Conservation (phyloP, 2,113 vertebrate genomes). For the Tauraco erythrolophus region DNA sequence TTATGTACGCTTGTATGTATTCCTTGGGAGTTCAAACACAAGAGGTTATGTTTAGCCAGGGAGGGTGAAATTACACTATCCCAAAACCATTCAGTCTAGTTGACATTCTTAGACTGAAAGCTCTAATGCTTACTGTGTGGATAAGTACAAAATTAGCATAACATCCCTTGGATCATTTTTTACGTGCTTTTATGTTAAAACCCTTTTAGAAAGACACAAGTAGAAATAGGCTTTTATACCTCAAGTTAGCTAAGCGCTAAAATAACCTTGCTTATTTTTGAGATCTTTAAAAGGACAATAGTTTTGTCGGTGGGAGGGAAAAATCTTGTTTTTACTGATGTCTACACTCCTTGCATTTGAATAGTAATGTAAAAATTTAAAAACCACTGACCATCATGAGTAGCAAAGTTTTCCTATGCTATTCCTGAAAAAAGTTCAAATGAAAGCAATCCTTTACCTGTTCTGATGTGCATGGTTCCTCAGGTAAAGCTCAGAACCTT, state of each 20-base stretch:
- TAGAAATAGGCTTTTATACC: not conserved
- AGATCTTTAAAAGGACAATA: not conserved
- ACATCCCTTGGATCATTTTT: not conserved
- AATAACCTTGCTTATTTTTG: not conserved
- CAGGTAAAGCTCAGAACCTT: not conserved
- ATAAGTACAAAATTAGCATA: not conserved
- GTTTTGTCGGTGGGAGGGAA: not conserved
- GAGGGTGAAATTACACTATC: not conserved
- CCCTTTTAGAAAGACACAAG: accelerated
- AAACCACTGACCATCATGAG: not conserved
- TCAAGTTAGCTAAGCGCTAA: not conserved
- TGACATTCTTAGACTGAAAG: not conserved
- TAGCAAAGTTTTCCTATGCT: not conserved
- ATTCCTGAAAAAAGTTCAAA: not conserved
- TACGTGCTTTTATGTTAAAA: not conserved
- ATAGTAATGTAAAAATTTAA: not conserved
- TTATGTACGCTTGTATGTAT: not conserved
- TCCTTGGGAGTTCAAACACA: not conserved
- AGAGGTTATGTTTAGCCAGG: not conserved
- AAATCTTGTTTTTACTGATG: not conserved
- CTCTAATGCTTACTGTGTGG: not conserved
- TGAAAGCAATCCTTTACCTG: not conserved
- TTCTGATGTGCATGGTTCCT: not conserved
- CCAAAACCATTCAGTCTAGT: not conserved
- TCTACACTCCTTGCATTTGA: not conserved